Percentiles rank a stretch among this genome's conserved stretches.
Conservation (phyloP, 2,113 vertebrate species). For the Loxodonta africana region DNA sequence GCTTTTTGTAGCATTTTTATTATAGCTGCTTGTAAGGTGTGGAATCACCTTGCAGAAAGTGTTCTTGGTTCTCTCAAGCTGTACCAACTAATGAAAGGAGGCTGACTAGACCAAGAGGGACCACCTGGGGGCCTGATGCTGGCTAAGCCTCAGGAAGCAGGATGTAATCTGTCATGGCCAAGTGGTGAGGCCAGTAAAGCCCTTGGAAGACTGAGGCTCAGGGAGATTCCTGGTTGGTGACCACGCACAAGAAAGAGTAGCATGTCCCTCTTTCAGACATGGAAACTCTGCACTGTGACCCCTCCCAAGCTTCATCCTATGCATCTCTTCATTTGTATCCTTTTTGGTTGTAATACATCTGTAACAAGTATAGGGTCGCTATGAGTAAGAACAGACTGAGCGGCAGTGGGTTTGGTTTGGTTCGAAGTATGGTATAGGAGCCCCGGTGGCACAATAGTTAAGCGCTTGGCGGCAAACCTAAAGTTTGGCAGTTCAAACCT, state of each 20-base stretch:
- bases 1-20: no score
- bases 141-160: no score
- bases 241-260: no score
- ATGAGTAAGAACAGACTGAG: not conserved
- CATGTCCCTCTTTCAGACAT: no score
- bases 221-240: no score
- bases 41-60: not conserved
- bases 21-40: no score
- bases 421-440: not conserved
- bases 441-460: not conserved
- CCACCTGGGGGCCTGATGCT: no score
- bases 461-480: no score
- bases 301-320: not conserved
- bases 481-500: no score
- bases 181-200: no score
- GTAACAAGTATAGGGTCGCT: not conserved
- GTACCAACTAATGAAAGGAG: not conserved
- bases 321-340: not conserved
- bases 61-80: not conserved
- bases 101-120: no score
- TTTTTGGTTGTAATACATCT: not conserved
- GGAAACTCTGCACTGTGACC: not conserved
- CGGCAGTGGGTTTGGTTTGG: not conserved
- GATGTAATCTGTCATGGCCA: not conserved
- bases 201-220: no score